phyloP scores from a whole-genome alignment of 2,888 invertebrate genomes.

The Noctua comes region DNA sequence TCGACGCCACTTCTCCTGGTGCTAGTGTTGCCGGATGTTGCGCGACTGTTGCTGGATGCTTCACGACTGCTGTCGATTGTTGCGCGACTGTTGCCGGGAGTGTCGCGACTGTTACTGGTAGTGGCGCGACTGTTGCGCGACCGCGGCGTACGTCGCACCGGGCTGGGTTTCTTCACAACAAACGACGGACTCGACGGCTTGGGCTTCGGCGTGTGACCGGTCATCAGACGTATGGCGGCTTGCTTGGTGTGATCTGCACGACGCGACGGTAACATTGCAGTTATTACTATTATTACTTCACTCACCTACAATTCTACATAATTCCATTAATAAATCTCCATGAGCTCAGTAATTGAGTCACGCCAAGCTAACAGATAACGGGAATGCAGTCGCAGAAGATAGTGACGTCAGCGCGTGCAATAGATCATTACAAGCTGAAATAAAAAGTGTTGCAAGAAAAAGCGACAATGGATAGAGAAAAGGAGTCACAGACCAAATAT shows the following conservation, averaged over 20 bases:
- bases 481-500: neutral
- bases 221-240: conserved; percentile 86
- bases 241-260: conserved; percentile 85
- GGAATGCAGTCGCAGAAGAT: conserved; percentile 19
- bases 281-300: neutral
- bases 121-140: conserved; percentile 25
- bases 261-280: neutral
- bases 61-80: neutral
- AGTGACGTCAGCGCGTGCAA: conserved; percentile 18
- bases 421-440: conserved; percentile 7
- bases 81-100: neutral
- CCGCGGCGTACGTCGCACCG: conserved; percentile 33
- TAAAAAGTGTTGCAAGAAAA: neutral
- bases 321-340: conserved; percentile 11
- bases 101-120: neutral
- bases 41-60: neutral
- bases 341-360: conserved; percentile 9
- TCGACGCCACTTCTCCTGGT: conserved; percentile 18
- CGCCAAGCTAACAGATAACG: conserved; percentile 25
- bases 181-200: conserved; percentile 27
- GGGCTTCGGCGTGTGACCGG: conserved; percentile 79
- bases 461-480: neutral
- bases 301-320: neutral
- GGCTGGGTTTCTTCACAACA: conserved; percentile 28
- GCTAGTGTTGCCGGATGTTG: conserved; percentile 13